Base-by-base conservation (phyloP, 2,888 invertebrate species). In the Tethea ocularis region DNA sequence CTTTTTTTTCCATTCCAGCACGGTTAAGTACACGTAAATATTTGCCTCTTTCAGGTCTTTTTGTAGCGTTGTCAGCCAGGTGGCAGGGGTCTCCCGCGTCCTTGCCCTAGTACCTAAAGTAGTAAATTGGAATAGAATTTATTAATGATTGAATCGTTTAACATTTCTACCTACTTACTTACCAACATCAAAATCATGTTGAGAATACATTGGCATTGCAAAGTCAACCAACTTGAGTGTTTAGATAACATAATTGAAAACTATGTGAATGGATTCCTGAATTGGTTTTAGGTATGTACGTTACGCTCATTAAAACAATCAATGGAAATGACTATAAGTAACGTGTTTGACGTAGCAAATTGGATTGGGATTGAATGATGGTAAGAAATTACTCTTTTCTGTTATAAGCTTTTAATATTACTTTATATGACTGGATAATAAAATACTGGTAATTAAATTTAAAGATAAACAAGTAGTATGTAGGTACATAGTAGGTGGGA, bases 131-230 rank as follows among this genome's bases (percentile, higher is more conserved):
- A 8, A 29, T 29, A 8, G 3, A 29, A 29, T 5, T 29, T 4
- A 24, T 24, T 24, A 24, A 24, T 29, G 5, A 5, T 29, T 6
- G 5, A 29, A 22, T 11, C 7, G n/a, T n/a, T n/a, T n/a, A n/a
- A n/a, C n/a, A n/a, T n/a, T n/a, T n/a, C n/a, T n/a, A n/a, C n/a
- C n/a, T n/a, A 13, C 33, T 13, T 51, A 71, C 83, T 82, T 66
- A 84, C 84, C 73, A 82, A 69, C 66, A 71, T 59, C 24, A 65
- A 63, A 69, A 73, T 70, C 79, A 82, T 81, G 67, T 62, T 74
- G 62, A 33, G 4, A 17, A 54, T 13, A 22, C 54, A 36, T 54
- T 17, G 54, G 15, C 54, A 36, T 54, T 17, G 54, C 13, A 54
- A 54, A 33, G 33, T 54, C 33, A 54, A 20, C 33, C 52, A 29